Base-by-base conservation (phyloP, 2,888 invertebrate species). In the Drosophila anceps region DNA sequence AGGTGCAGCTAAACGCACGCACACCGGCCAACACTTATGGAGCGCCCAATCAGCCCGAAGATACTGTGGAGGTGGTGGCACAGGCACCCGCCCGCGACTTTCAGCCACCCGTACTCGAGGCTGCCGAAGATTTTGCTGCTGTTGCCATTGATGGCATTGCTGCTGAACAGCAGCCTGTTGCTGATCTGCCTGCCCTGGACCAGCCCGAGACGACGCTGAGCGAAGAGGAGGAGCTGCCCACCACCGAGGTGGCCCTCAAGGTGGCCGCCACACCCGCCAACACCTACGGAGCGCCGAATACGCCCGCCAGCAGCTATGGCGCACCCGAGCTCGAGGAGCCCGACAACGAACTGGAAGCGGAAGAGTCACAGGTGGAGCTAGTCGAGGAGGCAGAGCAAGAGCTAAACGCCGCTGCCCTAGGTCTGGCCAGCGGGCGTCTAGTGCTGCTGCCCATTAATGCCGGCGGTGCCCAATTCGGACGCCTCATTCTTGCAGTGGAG, bases 161-260 rank as follows among this genome's bases (percentile, higher is more conserved):
- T 83, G 53, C 27, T 81, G 79, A 74, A 70, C 81, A 77, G 83
- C 83, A 81, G 83, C 82, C 85, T 90, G 80, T 92, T 89, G 91
- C 82, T 90, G 92, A 92, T 91, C 58, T 92, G 82, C 92, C 91
- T 85, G 69, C 88, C 79, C 58, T 72, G 82, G 85, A 81, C 58
- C 75, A 79, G 63, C 58, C 76, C 81, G 67, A 74, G 68, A 55
- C 73, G 48, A 61, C 75, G n/a, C 44, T 76, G 35, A 61, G 20
- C 63, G 48, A 27, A 18, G 61, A 68, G 8, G 67, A 70, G 10
- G 76, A 86, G 62, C 29, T 51, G 41, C 20, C 55, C 2, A 37
- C 61, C 29, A 65, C 72, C 12, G 82, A 81, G 27, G 60, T 61
- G 29, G 69, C 59, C 43, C 31, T 61, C 57, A 90, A 67, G 50